Conservation (phyloP, 2,797 vertebrate genomes). For the Alca torda region DNA sequence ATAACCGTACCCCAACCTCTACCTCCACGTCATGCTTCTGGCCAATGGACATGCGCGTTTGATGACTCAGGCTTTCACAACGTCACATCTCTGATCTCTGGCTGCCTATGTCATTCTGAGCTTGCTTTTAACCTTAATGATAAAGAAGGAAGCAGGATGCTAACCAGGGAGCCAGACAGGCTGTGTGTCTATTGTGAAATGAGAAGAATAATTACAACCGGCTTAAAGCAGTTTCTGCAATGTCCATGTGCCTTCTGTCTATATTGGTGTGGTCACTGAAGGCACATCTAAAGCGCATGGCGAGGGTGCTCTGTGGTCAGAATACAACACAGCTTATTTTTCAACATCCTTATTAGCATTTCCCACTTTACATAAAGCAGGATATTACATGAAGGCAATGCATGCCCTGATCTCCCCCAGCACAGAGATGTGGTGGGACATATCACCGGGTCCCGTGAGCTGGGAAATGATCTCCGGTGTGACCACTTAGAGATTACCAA, state of each 20-base stretch:
- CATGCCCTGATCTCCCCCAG: background rate
- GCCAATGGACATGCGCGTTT: background rate
- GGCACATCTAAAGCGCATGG: background rate
- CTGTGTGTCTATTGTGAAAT: background rate
- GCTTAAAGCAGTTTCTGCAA: background rate
- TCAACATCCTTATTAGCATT: background rate
- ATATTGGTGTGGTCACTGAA: background rate
- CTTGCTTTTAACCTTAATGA: background rate
- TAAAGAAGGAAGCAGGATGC: background rate
- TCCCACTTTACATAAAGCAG: background rate
- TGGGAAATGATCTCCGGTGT: background rate
- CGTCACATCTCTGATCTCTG: background rate
- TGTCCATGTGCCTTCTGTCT: background rate
- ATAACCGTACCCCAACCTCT: background rate
- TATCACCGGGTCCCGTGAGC: background rate
- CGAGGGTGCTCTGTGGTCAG: background rate
- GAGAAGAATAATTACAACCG: background rate
- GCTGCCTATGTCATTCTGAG: background rate
- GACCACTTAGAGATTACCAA: background rate
- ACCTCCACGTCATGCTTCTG: background rate
- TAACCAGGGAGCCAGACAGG: background rate
- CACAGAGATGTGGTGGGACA: background rate
- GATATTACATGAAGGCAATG: background rate
- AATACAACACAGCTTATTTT: background rate
- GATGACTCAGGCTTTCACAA: background rate